These are phyloP conservation scores for Phengaris arion DNA, from an alignment of 2,888 invertebrate genomes.

Conservation along the genomic window DNA sequence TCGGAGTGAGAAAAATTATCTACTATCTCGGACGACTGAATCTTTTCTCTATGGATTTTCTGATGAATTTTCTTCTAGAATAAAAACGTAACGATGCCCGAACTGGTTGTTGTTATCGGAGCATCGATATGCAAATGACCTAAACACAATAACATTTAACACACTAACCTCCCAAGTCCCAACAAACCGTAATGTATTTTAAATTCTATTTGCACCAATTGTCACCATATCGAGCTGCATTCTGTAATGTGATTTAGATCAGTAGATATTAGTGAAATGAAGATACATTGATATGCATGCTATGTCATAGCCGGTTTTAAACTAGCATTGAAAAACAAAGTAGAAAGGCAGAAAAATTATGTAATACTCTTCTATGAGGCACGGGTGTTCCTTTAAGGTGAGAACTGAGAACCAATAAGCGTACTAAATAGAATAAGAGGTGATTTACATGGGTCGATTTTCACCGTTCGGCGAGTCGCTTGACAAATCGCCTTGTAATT, in stretches of 20 bases:
- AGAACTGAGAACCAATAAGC: too few relatives aligned
- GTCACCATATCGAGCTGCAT: not conserved
- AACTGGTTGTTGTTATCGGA: not conserved
- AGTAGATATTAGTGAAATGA: conserved; percentile 2
- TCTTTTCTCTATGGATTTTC: too few relatives aligned
- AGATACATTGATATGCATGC: conserved; percentile 7
- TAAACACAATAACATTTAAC: conserved; percentile 17
- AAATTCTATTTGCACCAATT: conserved; percentile 21
- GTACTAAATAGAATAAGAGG: too few relatives aligned
- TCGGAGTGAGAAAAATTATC: too few relatives aligned
- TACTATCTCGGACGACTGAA: too few relatives aligned
- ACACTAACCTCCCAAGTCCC: conserved; percentile 3
- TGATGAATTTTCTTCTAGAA: not conserved
- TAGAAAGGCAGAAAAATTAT: too few relatives aligned
- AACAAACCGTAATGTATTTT: conserved; percentile 19
- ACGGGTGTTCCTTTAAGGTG: too few relatives aligned
- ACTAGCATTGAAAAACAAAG: not conserved
- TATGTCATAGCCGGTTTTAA: not conserved
- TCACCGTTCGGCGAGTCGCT: too few relatives aligned
- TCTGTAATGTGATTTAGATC: conserved; percentile 11
- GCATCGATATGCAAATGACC: not conserved
- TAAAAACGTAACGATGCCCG: not conserved
- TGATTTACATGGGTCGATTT: too few relatives aligned
- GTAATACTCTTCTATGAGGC: too few relatives aligned
- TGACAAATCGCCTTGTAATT: too few relatives aligned